Percentiles rank a stretch among this genome's conserved stretches.
These are phyloP conservation scores for Laterallus jamaicensis DNA, from an alignment of 2,113 vertebrate species.

Conservation along the genomic window DNA sequence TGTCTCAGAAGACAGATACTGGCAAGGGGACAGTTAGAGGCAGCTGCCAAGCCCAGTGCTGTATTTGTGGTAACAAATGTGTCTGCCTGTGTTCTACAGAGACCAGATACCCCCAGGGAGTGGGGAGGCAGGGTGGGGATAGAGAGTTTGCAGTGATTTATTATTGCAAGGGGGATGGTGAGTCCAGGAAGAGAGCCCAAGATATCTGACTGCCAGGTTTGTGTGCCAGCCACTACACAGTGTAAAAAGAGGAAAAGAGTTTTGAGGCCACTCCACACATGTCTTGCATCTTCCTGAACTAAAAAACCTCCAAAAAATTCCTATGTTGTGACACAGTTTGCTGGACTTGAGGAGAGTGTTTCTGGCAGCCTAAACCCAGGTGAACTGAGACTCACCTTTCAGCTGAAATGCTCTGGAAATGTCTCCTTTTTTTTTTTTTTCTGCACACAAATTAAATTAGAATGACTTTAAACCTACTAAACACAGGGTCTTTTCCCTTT, in stretches of 20 bases:
- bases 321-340: background rate
- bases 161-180: background rate
- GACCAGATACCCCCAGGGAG: background rate
- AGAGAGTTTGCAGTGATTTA: background rate
- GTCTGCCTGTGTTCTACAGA: background rate
- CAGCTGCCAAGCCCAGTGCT: background rate
- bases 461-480: conserved; percentile 32
- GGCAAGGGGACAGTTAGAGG: background rate
- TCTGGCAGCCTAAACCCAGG: background rate
- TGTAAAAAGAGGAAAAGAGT: background rate
- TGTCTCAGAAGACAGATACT: background rate
- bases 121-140: background rate
- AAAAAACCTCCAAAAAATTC: background rate
- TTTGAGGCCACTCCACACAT: background rate
- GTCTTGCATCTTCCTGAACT: background rate
- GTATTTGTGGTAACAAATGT: background rate
- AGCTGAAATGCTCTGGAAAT: conserved; percentile 26
- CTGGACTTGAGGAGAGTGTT: background rate
- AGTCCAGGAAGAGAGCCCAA: background rate
- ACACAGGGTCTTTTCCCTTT: background rate
- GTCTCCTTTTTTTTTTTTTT: background rate
- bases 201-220: background rate
- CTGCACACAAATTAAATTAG: conserved; percentile 64
- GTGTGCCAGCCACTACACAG: background rate
- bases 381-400: conserved; percentile 57